phyloP scores from a whole-genome alignment of 1,140 invertebrate species.

The Lineus longissimus region DNA sequence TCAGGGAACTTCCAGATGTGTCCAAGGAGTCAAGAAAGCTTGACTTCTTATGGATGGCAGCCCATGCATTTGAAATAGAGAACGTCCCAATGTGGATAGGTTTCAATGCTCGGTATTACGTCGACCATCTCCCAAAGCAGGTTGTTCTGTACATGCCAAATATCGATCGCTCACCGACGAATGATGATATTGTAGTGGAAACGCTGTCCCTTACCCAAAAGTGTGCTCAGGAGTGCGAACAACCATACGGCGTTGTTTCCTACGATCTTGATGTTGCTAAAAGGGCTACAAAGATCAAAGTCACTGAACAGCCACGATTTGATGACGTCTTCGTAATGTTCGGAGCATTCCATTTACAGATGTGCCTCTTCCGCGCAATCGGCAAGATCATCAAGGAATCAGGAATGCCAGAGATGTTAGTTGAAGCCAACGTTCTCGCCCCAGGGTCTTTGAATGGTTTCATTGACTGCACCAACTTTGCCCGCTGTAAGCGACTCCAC shows the following conservation, averaged over 20 bases:
- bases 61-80: background rate
- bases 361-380: slow-evolving; percentile 55
- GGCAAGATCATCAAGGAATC: slow-evolving; percentile 53
- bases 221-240: slow-evolving; percentile 30
- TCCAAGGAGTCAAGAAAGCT: background rate
- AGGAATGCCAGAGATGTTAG: slow-evolving; percentile 51
- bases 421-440: slow-evolving; percentile 49
- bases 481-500: slow-evolving; percentile 55
- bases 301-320: slow-evolving; percentile 35
- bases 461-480: slow-evolving; percentile 53
- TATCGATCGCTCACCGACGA: slow-evolving; percentile 12
- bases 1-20: too few relatives aligned
- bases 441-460: slow-evolving; percentile 52
- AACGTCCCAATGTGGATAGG: background rate
- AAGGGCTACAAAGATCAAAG: slow-evolving; percentile 47
- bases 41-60: background rate
- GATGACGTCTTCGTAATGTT: slow-evolving; percentile 55
- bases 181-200: slow-evolving; percentile 38
- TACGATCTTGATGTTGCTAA: slow-evolving; percentile 52
- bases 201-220: slow-evolving; percentile 43
- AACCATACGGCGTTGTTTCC: slow-evolving; percentile 40
- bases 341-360: slow-evolving; percentile 54
- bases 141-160: slow-evolving; percentile 17
- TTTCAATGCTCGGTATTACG: background rate
- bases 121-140: slow-evolving; percentile 7